Evolutionary conservation across 2,888 invertebrate species (phyloP).

Genomic region (Empis livida): DNA sequence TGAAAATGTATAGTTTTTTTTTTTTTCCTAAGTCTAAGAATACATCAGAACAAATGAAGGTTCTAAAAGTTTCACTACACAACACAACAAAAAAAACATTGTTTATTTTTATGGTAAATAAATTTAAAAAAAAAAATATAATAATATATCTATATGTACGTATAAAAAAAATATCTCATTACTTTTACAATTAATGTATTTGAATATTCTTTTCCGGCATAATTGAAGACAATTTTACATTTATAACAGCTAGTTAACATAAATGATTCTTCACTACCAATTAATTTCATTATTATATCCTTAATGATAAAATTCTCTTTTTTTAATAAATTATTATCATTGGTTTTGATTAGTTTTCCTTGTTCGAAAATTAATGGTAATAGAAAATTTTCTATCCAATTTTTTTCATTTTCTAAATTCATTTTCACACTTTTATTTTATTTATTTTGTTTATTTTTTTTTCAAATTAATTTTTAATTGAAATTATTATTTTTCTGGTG

Average conservation of each 20-base stretch:
- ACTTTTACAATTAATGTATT: constrained; percentile 26
- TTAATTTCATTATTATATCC: constrained; percentile 16
- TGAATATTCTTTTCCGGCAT: constrained; percentile 11
- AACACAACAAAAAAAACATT: no score
- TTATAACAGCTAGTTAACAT: constrained; percentile 28
- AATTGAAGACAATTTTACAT: constrained; percentile 18
- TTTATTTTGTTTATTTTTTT: no score
- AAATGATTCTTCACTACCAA: constrained; percentile 24
- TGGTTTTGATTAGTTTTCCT: constrained; percentile 6
- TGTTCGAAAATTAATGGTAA: constrained; percentile 8
- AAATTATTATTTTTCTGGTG: no score
- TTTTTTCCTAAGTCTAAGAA: not conserved
- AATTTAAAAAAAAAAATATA: not conserved
- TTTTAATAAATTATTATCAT: not conserved
- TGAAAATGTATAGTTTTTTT: no score
- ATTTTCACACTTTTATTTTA: not conserved
- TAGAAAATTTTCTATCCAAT: constrained; percentile 9
- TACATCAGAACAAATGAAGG: not conserved
- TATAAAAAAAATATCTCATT: constrained; percentile 7
- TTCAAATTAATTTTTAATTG: no score
- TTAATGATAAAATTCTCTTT: constrained; percentile 14
- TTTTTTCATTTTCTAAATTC: constrained; percentile 6
- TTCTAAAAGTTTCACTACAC: no score
- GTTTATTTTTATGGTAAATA: not conserved
- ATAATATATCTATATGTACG: no score